These are phyloP conservation scores for Druon quercuslanigerum DNA, from an alignment of 1,140 invertebrate species.

Conservation along the genomic window DNA sequence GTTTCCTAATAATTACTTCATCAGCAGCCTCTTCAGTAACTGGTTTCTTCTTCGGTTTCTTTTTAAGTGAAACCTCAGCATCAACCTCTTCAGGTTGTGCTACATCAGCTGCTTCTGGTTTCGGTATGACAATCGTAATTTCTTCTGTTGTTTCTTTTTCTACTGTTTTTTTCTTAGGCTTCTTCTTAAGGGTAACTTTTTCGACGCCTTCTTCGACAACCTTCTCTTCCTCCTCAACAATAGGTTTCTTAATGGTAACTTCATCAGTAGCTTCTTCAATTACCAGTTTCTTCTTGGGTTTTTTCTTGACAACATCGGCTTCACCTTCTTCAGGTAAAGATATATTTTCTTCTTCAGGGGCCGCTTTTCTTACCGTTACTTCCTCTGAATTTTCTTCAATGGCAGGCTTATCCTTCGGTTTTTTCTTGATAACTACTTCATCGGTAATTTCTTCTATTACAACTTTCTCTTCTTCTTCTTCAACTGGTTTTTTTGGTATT, in stretches of 20 bases:
- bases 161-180: constrained; percentile 52
- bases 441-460: constrained; percentile 51
- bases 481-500: constrained; percentile 57
- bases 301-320: constrained; percentile 63
- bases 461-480: constrained; percentile 45
- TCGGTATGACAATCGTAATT: constrained; percentile 58
- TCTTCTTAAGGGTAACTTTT: constrained; percentile 61
- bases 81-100: constrained; percentile 66
- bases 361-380: constrained; percentile 65
- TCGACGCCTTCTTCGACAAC: constrained; percentile 46
- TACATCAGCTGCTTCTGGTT: constrained; percentile 50
- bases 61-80: constrained; percentile 60
- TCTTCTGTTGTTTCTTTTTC: constrained; percentile 64
- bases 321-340: constrained; percentile 44
- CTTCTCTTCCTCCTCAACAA: constrained; percentile 46
- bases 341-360: constrained; percentile 55
- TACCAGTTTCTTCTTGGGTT: constrained; percentile 71
- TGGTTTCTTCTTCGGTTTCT: constrained; percentile 72
- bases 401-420: constrained; percentile 70
- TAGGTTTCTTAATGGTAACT: constrained; percentile 62
- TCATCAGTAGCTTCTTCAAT: constrained; percentile 61
- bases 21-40: constrained; percentile 59
- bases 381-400: constrained; percentile 64
- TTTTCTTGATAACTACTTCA: constrained; percentile 62
- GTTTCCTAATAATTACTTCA: constrained; percentile 64